Evolutionary conservation across 2,797 vertebrate genomes (phyloP).

Genomic region (Philypnodon macrostomus): DNA sequence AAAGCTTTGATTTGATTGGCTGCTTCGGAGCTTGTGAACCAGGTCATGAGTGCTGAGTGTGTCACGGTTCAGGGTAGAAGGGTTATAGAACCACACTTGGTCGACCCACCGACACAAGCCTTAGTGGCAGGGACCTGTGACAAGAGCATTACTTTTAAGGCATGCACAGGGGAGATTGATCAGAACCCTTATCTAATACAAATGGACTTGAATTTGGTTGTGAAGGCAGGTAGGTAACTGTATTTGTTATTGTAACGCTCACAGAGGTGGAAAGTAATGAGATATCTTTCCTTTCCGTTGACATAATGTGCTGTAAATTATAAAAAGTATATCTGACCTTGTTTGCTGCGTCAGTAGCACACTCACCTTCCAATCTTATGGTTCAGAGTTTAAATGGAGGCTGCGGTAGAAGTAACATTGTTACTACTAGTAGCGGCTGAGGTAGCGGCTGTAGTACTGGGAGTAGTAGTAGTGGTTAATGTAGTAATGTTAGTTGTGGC

Average conservation of each 20-base stretch:
- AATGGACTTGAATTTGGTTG: conserved; percentile 36
- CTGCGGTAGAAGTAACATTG: no score
- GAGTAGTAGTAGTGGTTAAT: no score
- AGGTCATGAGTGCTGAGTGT: conserved; percentile 61
- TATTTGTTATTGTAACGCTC: background rate
- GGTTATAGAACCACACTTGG: conserved; percentile 42
- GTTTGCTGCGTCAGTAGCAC: no score
- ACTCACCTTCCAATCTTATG: no score
- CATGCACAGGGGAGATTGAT: conserved; percentile 22
- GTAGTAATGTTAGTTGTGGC: no score
- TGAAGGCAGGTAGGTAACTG: conserved; percentile 39
- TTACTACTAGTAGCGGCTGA: no score
- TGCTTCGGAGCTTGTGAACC: conserved; percentile 55
- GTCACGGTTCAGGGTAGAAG: conserved; percentile 58
- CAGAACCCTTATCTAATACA: conserved; percentile 21
- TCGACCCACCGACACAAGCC: conserved; percentile 25
- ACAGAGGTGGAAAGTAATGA: no score
- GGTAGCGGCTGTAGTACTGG: no score
- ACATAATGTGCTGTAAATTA: no score
- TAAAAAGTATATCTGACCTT: no score
- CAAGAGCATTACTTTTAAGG: conserved; percentile 4
- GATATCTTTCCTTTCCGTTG: no score
- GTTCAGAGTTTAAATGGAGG: no score
- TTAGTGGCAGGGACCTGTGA: conserved; percentile 26
- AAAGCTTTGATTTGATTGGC: conserved; percentile 60